Percentiles rank a stretch among this genome's conserved stretches.
phyloP scores from a whole-genome alignment of 2,113 vertebrate species.

The Procavia capensis region DNA sequence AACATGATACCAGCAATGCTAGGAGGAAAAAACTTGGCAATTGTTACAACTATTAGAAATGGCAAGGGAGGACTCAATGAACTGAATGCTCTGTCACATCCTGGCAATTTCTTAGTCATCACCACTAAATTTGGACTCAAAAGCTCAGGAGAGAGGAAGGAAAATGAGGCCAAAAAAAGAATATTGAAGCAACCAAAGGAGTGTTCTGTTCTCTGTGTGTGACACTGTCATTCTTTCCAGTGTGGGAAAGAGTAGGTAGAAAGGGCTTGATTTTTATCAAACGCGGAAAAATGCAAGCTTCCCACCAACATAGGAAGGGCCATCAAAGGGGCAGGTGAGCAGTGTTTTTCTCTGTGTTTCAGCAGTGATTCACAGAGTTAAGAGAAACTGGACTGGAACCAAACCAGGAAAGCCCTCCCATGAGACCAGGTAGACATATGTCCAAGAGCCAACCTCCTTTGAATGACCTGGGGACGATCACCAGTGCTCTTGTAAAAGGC shows the following conservation, averaged over 20 bases:
- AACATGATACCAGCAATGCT: constrained; percentile 47
- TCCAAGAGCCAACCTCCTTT: background rate
- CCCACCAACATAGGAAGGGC: background rate
- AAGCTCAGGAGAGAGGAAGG: constrained; percentile 63
- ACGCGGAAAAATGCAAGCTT: constrained; percentile 45
- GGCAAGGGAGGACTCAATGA: constrained; percentile 79
- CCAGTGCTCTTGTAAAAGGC: background rate
- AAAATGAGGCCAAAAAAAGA: constrained; percentile 74
- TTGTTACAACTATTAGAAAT: constrained; percentile 73
- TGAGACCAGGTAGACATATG: background rate
- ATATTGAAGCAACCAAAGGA: constrained; percentile 65
- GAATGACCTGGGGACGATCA: background rate
- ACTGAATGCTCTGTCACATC: constrained; percentile 74
- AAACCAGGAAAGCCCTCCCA: background rate
- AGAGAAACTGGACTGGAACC: background rate
- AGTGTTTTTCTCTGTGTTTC: background rate
- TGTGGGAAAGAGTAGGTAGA: constrained; percentile 62
- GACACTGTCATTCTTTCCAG: constrained; percentile 65
- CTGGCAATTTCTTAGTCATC: constrained; percentile 80
- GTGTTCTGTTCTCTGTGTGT: constrained; percentile 73
- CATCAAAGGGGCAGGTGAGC: background rate
- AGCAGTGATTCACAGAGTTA: background rate
- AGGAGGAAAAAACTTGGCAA: constrained; percentile 51
- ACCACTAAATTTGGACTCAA: constrained; percentile 76
- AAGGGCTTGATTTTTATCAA: constrained; percentile 61